Percentiles rank a stretch among this genome's conserved stretches.
phyloP scores from a whole-genome alignment of 2,888 invertebrate species.

The Didymodactylos carnosus region DNA sequence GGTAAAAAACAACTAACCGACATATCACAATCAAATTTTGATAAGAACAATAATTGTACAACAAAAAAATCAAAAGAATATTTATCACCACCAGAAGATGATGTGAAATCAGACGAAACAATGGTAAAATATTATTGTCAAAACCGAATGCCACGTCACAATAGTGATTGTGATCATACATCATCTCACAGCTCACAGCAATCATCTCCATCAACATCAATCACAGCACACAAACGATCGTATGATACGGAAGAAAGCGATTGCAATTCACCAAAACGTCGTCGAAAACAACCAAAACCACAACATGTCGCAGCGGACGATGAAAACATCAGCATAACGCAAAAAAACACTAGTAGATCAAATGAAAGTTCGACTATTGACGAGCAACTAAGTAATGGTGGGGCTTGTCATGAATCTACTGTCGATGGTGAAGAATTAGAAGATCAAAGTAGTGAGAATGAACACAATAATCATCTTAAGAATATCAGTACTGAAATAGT shows the following conservation, averaged over 20 bases:
- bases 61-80: too few relatives aligned
- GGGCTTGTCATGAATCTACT: neutral
- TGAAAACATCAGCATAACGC: too few relatives aligned
- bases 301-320: neutral
- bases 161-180: too few relatives aligned
- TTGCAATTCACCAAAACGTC: neutral
- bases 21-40: neutral
- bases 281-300: neutral
- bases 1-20: too few relatives aligned
- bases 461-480: neutral
- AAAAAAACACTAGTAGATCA: too few relatives aligned
- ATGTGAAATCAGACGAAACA: too few relatives aligned
- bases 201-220: neutral
- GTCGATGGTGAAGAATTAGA: neutral
- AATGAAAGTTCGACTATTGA: too few relatives aligned
- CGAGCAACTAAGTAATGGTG: neutral
- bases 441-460: neutral
- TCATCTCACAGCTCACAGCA: too few relatives aligned
- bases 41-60: neutral
- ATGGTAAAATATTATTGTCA: too few relatives aligned
- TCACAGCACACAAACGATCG: neutral
- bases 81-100: neutral
- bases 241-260: neutral
- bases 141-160: too few relatives aligned
- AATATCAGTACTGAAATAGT: too few relatives aligned